Evolutionary conservation across 2,888 invertebrate genomes (phyloP).

Genomic region (Drosophila silvestris): DNA sequence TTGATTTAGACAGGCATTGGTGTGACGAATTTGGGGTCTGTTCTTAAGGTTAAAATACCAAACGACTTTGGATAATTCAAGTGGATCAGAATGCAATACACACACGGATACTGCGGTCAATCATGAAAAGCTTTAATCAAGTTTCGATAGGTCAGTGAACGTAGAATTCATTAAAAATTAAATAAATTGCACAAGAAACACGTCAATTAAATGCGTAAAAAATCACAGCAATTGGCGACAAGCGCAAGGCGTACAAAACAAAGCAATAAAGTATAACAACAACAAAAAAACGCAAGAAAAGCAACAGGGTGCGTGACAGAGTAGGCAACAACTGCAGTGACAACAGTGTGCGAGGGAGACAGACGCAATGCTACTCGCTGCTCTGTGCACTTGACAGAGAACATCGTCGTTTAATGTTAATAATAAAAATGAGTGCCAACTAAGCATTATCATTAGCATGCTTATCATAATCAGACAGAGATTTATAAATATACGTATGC

Average conservation of each 20-base stretch:
- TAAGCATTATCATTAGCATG: conserved; percentile 71
- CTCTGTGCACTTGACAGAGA: conserved; percentile 47
- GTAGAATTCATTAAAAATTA: conserved; percentile 68
- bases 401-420: conserved; percentile 27
- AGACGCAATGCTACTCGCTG: conserved; percentile 9
- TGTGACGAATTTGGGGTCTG: background rate
- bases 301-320: conserved; percentile 18
- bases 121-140: conserved; percentile 20
- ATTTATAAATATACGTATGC: conserved; percentile 62
- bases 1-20: conserved; percentile 17
- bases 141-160: conserved; percentile 68
- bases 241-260: conserved; percentile 37
- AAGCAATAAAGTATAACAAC: conserved; percentile 36
- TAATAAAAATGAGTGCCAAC: conserved; percentile 50
- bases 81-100: conserved; percentile 18
- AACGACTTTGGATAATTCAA: conserved; percentile 23
- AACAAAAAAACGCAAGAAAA: conserved; percentile 19
- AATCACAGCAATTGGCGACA: conserved; percentile 63
- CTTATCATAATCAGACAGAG: conserved; percentile 72
- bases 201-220: conserved; percentile 65
- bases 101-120: background rate
- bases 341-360: background rate
- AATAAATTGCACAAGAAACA: conserved; percentile 66
- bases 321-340: conserved; percentile 1
- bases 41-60: conserved; percentile 1